phyloP scores from a whole-genome alignment of 2,888 invertebrate species.

The Coecobrya sp. region DNA sequence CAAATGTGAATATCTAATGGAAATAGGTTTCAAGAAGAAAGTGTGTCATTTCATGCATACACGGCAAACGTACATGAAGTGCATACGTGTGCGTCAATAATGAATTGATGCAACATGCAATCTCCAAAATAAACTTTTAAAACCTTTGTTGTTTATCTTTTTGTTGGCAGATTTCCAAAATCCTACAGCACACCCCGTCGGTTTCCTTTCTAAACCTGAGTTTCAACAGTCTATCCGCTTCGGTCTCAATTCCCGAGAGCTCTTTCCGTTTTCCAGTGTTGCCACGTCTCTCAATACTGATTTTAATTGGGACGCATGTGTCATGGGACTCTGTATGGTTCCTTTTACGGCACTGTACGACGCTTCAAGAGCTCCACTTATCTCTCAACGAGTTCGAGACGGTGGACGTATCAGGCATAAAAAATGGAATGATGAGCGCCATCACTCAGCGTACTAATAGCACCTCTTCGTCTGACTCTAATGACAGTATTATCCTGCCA shows the following conservation, averaged over 20 bases:
- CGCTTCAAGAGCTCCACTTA: slow-evolving; percentile 95
- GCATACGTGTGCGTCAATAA: slow-evolving; percentile 9
- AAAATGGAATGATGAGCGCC: slow-evolving; percentile 87
- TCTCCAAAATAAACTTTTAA: slow-evolving; percentile 1
- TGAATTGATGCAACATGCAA: not conserved
- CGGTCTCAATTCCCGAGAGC: slow-evolving; percentile 79
- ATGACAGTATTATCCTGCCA: slow-evolving; percentile 49
- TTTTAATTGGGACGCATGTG: slow-evolving; percentile 95
- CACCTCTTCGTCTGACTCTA: slow-evolving; percentile 38
- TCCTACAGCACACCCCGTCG: slow-evolving; percentile 95
- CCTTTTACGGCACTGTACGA: slow-evolving; percentile 89
- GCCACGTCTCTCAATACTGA: slow-evolving; percentile 91
- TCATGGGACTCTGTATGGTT: slow-evolving; percentile 95
- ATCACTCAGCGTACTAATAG: slow-evolving; percentile 36
- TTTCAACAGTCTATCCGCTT: slow-evolving; percentile 94
- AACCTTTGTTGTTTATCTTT: not conserved
- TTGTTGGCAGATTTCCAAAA: slow-evolving; percentile 92
- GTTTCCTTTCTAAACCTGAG: slow-evolving; percentile 97
- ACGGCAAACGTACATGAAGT: not conserved
- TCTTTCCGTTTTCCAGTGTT: slow-evolving; percentile 87
- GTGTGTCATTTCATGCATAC: not conserved
- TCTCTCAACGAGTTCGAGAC: slow-evolving; percentile 94
- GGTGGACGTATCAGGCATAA: slow-evolving; percentile 87
- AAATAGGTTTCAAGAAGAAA: not conserved
- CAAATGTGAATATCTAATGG: not conserved